Conservation (phyloP, 2,113 vertebrate genomes). For the Chloroceryle aenea region DNA sequence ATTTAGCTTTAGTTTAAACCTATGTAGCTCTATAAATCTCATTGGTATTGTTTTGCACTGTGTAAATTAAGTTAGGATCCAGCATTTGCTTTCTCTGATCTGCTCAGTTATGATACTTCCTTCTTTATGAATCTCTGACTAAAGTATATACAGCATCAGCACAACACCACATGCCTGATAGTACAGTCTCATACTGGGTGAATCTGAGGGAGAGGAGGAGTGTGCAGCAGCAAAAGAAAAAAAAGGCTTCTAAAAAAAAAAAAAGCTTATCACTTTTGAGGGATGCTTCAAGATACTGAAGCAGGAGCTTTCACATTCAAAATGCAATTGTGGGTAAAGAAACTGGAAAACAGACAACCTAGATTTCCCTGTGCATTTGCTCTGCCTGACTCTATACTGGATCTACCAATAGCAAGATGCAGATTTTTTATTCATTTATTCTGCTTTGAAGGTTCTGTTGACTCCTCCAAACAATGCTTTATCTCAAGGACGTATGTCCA, state of each 20-base stretch:
- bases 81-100: background rate
- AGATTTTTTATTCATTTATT: no score
- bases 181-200: background rate
- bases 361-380: fast-evolving
- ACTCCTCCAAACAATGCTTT: no score
- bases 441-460: no score
- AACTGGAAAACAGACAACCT: background rate
- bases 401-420: background rate
- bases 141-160: background rate
- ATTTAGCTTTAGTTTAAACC: background rate
- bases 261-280: background rate
- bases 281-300: background rate
- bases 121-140: background rate
- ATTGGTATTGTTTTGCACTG: background rate
- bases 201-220: background rate
- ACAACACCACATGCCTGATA: background rate
- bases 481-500: no score
- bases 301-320: background rate
- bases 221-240: background rate
- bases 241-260: background rate
- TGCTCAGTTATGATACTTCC: background rate
- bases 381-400: background rate
- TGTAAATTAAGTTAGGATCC: background rate
- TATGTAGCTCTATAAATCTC: background rate
- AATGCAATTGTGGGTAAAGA: background rate